Percentiles rank a stretch among this genome's conserved stretches.
Conservation (phyloP, 2,888 invertebrate species). For the Augiades crinisus region DNA sequence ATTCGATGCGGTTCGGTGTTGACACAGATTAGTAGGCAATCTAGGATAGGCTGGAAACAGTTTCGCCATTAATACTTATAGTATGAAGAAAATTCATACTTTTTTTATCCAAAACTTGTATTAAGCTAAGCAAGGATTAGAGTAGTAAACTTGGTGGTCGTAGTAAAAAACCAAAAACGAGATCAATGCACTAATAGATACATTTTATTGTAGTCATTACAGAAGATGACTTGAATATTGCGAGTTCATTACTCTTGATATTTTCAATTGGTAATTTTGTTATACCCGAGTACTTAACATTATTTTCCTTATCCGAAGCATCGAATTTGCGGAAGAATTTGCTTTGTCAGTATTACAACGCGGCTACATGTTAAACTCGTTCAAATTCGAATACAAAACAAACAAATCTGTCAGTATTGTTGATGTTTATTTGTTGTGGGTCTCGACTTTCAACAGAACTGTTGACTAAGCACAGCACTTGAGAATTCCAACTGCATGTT, state of each 20-base stretch:
- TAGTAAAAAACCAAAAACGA: neutral
- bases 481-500: slow-evolving; percentile 4
- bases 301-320: neutral
- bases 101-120: neutral
- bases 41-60: too few species aligned
- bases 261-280: neutral
- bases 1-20: too few species aligned
- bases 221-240: slow-evolving; percentile 7
- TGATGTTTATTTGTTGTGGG: slow-evolving; percentile 8
- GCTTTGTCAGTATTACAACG: neutral
- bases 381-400: slow-evolving; percentile 1
- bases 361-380: neutral
- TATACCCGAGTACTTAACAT: neutral
- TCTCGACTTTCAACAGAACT: neutral
- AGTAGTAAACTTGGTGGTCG: neutral
- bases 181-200: neutral
- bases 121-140: neutral
- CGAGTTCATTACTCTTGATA: neutral
- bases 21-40: too few species aligned
- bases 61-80: too few species aligned
- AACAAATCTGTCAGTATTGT: slow-evolving; percentile 3
- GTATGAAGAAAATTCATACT: neutral
- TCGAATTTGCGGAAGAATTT: neutral
- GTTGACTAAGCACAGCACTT: slow-evolving; percentile 12
- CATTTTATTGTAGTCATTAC: slow-evolving; percentile 1